Conservation (phyloP, 2,797 vertebrate species). For the Sebastes trivittatus region DNA sequence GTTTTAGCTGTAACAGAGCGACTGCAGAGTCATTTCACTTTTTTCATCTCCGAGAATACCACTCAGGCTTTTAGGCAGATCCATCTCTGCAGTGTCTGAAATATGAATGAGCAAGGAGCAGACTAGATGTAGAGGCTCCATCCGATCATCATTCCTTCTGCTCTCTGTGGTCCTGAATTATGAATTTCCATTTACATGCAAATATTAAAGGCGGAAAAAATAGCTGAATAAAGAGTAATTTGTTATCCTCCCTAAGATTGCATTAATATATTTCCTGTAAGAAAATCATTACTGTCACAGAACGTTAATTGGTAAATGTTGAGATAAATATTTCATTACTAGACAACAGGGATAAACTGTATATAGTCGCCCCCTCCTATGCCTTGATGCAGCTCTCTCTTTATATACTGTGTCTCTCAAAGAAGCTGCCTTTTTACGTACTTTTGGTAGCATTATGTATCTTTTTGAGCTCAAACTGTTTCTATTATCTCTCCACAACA, state of each 20-base stretch:
- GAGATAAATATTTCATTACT: constrained; percentile 21
- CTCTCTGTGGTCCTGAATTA: constrained; percentile 45
- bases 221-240: constrained; percentile 27
- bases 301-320: constrained; percentile 32
- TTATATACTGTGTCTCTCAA: not conserved
- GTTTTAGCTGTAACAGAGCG: constrained; percentile 48
- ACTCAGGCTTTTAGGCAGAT: constrained; percentile 51
- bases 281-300: constrained; percentile 8
- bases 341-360: constrained; percentile 12
- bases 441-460: not conserved
- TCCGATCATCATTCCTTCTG: constrained; percentile 38
- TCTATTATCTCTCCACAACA: not conserved
- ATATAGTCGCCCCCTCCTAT: not conserved
- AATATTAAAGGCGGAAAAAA: constrained; percentile 44
- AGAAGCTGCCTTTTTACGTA: not conserved
- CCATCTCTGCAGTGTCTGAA: constrained; percentile 62
- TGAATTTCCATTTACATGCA: constrained; percentile 58
- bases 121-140: constrained; percentile 22
- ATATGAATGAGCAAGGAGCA: constrained; percentile 67
- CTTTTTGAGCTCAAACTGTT: not conserved
- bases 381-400: not conserved
- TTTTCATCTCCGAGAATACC: constrained; percentile 53
- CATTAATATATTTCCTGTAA: constrained; percentile 14
- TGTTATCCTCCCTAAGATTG: constrained; percentile 23
- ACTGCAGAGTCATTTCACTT: constrained; percentile 31